phyloP scores from a whole-genome alignment of 2,797 vertebrate genomes.

The Hippopotamyrus pictus region DNA sequence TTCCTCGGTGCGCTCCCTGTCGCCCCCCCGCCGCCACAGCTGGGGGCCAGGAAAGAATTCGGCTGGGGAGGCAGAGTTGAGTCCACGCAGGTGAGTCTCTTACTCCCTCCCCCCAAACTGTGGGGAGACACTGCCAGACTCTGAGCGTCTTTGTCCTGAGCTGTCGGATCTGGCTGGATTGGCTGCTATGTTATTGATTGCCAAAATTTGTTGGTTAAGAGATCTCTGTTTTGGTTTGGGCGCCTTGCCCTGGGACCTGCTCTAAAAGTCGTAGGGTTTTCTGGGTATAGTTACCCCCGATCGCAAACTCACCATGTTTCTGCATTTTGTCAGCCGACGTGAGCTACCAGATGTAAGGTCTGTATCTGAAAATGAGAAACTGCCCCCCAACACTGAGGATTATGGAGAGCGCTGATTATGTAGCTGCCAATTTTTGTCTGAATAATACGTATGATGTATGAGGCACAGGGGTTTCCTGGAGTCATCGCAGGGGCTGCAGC shows the following conservation, averaged over 20 bases:
- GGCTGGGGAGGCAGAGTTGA: slow-evolving; percentile 59
- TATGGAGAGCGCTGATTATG: not conserved
- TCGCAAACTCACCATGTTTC: not conserved
- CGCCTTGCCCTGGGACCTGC: not conserved
- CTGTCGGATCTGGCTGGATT: not conserved
- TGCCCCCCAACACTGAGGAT: not conserved
- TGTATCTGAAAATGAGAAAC: not conserved
- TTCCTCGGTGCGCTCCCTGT: slow-evolving; percentile 63
- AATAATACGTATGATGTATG: not conserved
- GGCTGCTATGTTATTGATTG: not conserved
- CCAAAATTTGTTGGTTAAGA: not conserved
- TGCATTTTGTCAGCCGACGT: not conserved
- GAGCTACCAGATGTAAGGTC: not conserved
- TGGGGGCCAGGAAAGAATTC: slow-evolving; percentile 77
- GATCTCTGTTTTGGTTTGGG: not conserved
- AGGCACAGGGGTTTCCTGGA: not conserved
- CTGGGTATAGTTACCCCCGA: not conserved
- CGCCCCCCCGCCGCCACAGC: slow-evolving; percentile 81
- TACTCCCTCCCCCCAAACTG: not conserved
- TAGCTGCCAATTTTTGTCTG: not conserved
- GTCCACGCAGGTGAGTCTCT: slow-evolving; percentile 69
- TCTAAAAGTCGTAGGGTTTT: not conserved
- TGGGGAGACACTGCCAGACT: not conserved
- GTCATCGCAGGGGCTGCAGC: not conserved
- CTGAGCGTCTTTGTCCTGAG: not conserved